phyloP scores from a whole-genome alignment of 2,113 vertebrate species.

The Herpetotheres cachinnans region DNA sequence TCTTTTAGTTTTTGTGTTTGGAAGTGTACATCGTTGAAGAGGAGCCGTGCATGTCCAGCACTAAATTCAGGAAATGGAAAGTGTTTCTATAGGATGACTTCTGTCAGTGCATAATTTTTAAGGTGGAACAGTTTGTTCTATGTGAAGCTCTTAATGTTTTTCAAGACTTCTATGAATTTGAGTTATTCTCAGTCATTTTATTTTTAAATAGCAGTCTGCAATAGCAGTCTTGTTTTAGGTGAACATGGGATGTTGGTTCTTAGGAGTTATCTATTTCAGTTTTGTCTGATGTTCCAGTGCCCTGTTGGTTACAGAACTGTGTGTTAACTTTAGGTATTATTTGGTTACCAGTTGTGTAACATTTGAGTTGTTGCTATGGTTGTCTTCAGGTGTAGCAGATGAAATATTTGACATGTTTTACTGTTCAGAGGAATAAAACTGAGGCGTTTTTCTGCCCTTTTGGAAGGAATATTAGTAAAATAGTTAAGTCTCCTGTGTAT shows the following conservation, averaged over 20 bases:
- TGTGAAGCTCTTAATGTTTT: background rate
- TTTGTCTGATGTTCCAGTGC: background rate
- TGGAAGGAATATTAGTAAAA: background rate
- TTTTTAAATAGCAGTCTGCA: background rate
- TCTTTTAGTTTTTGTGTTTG: background rate
- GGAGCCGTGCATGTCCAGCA: background rate
- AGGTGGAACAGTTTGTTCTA: background rate
- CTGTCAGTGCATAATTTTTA: background rate
- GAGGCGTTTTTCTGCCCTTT: background rate
- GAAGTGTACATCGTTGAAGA: background rate
- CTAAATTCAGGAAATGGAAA: background rate
- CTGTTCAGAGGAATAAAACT: background rate
- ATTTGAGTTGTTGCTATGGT: background rate
- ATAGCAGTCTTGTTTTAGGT: background rate
- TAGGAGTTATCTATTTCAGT: background rate
- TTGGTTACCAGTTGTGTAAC: background rate
- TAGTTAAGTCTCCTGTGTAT: background rate
- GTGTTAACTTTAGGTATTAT: background rate
- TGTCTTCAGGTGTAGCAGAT: background rate
- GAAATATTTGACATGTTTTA: background rate
- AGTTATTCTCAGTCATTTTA: background rate
- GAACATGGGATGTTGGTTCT: background rate
- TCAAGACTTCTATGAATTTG: background rate
- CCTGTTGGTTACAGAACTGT: background rate
- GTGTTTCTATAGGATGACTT: background rate